A percentile compares a stretch with the other conserved stretches of the same genome.
Evolutionary conservation across 2,113 vertebrate genomes (phyloP).

Genomic region (Fregetta grallaria): DNA sequence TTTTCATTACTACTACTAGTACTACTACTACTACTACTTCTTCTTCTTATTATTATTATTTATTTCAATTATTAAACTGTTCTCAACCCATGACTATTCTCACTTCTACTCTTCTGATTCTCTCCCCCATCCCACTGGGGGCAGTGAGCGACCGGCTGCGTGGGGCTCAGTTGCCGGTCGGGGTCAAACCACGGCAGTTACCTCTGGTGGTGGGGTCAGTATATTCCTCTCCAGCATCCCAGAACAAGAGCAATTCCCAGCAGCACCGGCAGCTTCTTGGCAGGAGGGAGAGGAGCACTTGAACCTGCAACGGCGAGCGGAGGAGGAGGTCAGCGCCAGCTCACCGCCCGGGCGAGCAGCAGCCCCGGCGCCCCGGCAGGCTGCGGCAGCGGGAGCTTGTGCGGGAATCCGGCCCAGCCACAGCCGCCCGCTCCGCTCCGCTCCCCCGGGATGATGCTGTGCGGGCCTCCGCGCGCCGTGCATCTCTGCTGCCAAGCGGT

Average conservation of each 20-base stretch:
- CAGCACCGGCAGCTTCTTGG: neutral
- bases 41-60: too few species aligned
- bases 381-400: fast-evolving
- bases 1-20: too few species aligned
- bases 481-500: neutral
- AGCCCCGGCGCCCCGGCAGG: neutral
- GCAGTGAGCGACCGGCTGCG: too few species aligned
- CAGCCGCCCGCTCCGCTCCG: neutral
- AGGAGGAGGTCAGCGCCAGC: too few species aligned
- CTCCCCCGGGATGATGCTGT: neutral
- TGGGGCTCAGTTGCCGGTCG: too few species aligned
- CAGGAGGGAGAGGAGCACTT: neutral
- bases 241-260: neutral
- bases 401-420: fast-evolving
- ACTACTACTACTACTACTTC: too few species aligned
- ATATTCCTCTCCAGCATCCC: neutral
- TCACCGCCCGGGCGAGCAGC: neutral
- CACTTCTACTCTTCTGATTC: too few species aligned
- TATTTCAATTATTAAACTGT: too few species aligned
- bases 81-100: too few species aligned
- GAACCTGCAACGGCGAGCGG: neutral
- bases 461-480: neutral
- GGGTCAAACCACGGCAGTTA: neutral
- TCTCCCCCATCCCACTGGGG: too few species aligned
- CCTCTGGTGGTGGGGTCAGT: neutral